Percentiles rank a stretch among this genome's conserved stretches.
Conservation (phyloP, 2,113 vertebrate genomes). For the Alosa alosa region DNA sequence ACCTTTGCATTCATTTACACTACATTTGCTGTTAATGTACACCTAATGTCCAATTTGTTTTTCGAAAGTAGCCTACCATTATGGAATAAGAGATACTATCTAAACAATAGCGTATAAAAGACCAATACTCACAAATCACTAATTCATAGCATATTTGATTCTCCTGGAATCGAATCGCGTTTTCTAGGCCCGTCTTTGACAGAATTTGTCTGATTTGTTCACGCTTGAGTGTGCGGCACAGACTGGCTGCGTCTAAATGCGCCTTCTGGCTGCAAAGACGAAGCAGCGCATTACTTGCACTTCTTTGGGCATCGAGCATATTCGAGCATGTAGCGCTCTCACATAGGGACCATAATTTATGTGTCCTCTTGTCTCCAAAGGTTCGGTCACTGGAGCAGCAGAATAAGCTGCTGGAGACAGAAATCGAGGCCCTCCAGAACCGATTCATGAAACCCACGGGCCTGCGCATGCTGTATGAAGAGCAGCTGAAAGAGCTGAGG, state of each 20-base stretch:
- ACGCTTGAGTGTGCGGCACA: constrained; percentile 31
- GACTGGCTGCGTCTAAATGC: constrained; percentile 30
- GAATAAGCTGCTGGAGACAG: constrained; percentile 61
- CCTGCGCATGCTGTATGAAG: constrained; percentile 65
- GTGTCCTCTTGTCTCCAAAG: constrained; percentile 50
- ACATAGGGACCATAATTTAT: neutral
- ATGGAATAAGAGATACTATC: neutral
- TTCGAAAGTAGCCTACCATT: neutral
- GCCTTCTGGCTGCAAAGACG: constrained; percentile 28
- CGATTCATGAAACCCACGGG: constrained; percentile 60
- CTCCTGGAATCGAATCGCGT: neutral
- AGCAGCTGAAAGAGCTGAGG: constrained; percentile 66
- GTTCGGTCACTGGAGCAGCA: constrained; percentile 69
- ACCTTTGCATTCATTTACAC: neutral
- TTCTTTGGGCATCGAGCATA: constrained; percentile 24
- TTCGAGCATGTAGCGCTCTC: neutral
- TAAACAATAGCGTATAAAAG: neutral
- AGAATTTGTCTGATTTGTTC: constrained; percentile 38
- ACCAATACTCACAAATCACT: neutral
- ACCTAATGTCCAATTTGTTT: neutral
- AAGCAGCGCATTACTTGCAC: constrained; percentile 38
- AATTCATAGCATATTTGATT: constrained; percentile 14
- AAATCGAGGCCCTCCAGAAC: constrained; percentile 63
- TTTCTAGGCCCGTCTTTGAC: constrained; percentile 29
- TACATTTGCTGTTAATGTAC: neutral